These are phyloP conservation scores for Vannuccia rotundouncinata DNA, from an alignment of 2,888 invertebrate genomes.

Conservation along the genomic window DNA sequence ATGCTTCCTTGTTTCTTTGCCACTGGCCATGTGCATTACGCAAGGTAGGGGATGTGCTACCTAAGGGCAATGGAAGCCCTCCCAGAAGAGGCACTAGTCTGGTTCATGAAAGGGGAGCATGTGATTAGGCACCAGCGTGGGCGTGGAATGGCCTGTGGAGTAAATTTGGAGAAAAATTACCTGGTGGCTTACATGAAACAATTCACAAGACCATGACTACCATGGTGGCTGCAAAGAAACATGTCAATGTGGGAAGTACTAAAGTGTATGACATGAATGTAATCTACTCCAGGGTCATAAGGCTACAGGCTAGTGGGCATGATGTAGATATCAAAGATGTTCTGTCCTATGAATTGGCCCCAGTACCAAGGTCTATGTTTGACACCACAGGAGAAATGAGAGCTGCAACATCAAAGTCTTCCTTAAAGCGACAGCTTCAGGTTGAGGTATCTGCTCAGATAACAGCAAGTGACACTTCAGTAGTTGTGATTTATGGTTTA, in stretches of 20 bases:
- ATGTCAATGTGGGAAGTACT: constrained; percentile 21
- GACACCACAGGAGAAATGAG: constrained; percentile 24
- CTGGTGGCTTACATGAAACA: constrained; percentile 18
- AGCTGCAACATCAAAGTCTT: constrained; percentile 27
- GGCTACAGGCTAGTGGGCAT: constrained; percentile 27
- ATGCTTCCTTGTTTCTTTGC: not conserved
- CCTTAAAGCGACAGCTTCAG: constrained; percentile 21
- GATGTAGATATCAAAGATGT: constrained; percentile 22
- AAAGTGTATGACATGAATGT: constrained; percentile 8
- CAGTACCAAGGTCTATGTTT: constrained; percentile 32
- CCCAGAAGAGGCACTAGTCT: constrained; percentile 21
- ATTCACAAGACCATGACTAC: constrained; percentile 22
- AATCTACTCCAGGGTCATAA: constrained; percentile 32
- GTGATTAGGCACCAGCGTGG: constrained; percentile 12
- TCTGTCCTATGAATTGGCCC: not conserved
- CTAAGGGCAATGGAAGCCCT: constrained; percentile 26
- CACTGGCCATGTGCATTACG: not conserved
- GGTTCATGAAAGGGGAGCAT: constrained; percentile 26
- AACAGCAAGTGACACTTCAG: constrained; percentile 14
- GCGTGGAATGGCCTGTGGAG: constrained; percentile 15
- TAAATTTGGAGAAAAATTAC: constrained; percentile 25
- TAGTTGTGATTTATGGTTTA: constrained; percentile 28
- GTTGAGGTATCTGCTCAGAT: constrained; percentile 2
- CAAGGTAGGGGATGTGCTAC: constrained; percentile 19
- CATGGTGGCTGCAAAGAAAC: constrained; percentile 25